These are phyloP conservation scores for Taxidea taxus DNA, from an alignment of 2,113 vertebrate species.

Conservation along the genomic window DNA sequence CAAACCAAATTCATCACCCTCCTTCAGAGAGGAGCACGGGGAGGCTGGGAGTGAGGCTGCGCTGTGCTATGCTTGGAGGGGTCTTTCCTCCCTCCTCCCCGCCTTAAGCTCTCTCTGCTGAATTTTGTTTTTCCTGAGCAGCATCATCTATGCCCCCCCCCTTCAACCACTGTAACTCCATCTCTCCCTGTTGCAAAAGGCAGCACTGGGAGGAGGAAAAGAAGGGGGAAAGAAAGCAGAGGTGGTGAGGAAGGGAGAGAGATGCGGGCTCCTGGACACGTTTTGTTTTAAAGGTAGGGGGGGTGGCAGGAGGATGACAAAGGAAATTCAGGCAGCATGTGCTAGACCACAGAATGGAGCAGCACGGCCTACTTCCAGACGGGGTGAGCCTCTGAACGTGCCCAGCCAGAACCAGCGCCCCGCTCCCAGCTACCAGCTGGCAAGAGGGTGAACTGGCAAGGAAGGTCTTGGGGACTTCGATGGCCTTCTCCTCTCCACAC, in stretches of 20 bases:
- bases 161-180: neutral
- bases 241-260: neutral
- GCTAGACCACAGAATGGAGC: neutral
- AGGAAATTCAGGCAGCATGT: neutral
- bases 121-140: neutral
- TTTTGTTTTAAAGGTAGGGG: neutral
- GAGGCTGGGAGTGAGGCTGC: neutral
- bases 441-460: neutral
- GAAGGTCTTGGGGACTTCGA: rapidly evolving
- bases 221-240: neutral
- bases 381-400: neutral
- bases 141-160: neutral
- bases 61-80: neutral
- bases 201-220: neutral
- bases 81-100: neutral
- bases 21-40: neutral
- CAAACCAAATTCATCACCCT: conserved; percentile 45
- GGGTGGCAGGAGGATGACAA: neutral
- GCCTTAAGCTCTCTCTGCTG: neutral
- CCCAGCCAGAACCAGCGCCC: neutral
- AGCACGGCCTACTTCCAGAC: neutral
- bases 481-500: neutral
- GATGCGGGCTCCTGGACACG: neutral
- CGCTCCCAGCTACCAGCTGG: neutral
- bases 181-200: neutral